phyloP scores from a whole-genome alignment of 1,140 invertebrate species.

The Lepidurus couesii region DNA sequence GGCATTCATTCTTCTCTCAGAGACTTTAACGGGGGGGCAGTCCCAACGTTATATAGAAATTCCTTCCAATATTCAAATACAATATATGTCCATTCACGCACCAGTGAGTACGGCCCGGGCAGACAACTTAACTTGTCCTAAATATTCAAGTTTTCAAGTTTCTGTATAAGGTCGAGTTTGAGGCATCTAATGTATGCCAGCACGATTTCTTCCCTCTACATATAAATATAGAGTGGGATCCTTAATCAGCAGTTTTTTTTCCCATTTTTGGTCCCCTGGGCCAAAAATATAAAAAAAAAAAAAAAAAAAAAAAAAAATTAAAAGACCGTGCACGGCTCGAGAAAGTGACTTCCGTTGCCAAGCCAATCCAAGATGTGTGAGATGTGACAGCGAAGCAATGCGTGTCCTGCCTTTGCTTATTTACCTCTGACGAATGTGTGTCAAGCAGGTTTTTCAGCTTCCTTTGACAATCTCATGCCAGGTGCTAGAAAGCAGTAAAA shows the following conservation, averaged over 20 bases:
- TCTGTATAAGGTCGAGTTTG: background rate
- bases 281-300: no score
- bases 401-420: background rate
- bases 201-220: no score
- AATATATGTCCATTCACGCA: background rate
- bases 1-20: background rate
- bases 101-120: background rate
- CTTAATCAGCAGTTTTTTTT: no score
- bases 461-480: background rate
- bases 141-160: background rate
- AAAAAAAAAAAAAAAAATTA: no score
- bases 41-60: background rate
- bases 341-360: constrained; percentile 14
- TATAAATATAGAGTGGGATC: no score
- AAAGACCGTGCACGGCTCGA: background rate
- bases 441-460: constrained; percentile 11
- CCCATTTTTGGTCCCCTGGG: no score
- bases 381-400: background rate
- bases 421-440: background rate
- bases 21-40: no score
- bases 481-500: background rate
- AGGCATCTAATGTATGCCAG: background rate
- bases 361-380: background rate
- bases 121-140: background rate
- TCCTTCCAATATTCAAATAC: background rate